Evolutionary conservation across 2,888 invertebrate species (phyloP), one percentile per base, ranked within the genome.

Genomic region (Ectropis crepuscularia): DNA sequence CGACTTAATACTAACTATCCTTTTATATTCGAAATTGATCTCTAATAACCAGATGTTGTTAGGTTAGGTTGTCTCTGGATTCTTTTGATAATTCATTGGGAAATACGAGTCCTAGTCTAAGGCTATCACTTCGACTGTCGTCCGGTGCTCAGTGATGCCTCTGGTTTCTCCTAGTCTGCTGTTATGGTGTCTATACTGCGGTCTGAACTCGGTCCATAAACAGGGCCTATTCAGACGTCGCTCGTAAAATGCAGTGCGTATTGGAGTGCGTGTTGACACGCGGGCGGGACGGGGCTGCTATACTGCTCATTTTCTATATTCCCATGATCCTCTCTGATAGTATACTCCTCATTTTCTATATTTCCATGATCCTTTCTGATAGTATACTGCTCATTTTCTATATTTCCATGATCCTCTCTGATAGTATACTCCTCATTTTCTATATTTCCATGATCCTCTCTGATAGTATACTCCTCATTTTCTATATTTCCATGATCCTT

Each of bases 151-250:
- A 16, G 51, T 51, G 41, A 10, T 51, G 41, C 51, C 16, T 51
- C 41, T 51, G n/a, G 6, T 2, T 6, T 51, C 41, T 12, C 6
- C 28, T 41, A 28, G 4, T 51, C 41, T 16, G 2, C 16, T 39
- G 41, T 51, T 51, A 41, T 41, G 41, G 54, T 54, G 43, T 54
- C 53, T 46, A 37, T 54, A 28, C 16, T 28, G 16, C 16, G 16
- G 16, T 54, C 54, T 36, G n/a, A 43, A 53, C 43, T 43, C 11
- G 37, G 42, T 12, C 16, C 54, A 46, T 46, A 54, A 54, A 54
- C 54, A 45, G 38, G n/a, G 54, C 7, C 45, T 38, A 54, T 45
- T 38, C 54, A 54, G 54, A 54, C 54, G 10, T 37, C 6, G 43
- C 10, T 54, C 54, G 45, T 54, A 54, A 54, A 46, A 38, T 6